Percentiles rank a stretch among this genome's conserved stretches.
Conservation (phyloP, 2,113 vertebrate species). For the Clarias magur region DNA sequence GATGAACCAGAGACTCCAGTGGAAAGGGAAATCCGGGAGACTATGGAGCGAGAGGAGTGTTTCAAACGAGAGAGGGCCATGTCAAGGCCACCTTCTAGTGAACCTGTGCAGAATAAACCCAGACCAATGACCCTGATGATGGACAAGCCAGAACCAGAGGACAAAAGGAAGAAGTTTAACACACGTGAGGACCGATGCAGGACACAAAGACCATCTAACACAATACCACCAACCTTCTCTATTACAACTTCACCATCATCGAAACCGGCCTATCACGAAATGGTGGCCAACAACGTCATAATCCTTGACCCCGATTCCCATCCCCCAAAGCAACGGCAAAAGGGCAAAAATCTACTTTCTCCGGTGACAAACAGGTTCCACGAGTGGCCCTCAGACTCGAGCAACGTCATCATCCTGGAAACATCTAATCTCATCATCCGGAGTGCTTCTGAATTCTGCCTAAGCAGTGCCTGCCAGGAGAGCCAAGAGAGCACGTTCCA, state of each 20-base stretch:
- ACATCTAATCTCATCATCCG: conserved; percentile 75
- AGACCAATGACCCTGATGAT: conserved; percentile 37
- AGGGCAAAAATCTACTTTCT: conserved; percentile 45
- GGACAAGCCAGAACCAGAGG: conserved; percentile 48
- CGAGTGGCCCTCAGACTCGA: conserved; percentile 68
- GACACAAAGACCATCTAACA: conserved; percentile 66
- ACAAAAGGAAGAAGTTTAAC: conserved; percentile 55
- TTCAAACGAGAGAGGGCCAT: conserved; percentile 69
- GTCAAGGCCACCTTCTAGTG: conserved; percentile 63
- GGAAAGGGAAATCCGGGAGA: conserved; percentile 74
- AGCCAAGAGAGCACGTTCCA: conserved; percentile 73
- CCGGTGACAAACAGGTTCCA: conserved; percentile 38
- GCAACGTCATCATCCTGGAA: conserved; percentile 72
- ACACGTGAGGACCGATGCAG: conserved; percentile 56
- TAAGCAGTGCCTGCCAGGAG: conserved; percentile 68
- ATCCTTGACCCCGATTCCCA: conserved; percentile 69
- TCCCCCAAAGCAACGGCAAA: conserved; percentile 43
- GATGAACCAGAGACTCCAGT: conserved; percentile 74
- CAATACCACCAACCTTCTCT: conserved; percentile 72
- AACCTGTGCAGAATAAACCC: conserved; percentile 61
- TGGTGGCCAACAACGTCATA: conserved; percentile 69
- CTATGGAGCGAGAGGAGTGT: conserved; percentile 73
- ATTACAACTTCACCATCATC: conserved; percentile 67
- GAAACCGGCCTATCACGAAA: conserved; percentile 64
- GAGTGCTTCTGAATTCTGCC: conserved; percentile 74